phyloP scores from a whole-genome alignment of 2,888 invertebrate genomes.

The Microchrysa polita region DNA sequence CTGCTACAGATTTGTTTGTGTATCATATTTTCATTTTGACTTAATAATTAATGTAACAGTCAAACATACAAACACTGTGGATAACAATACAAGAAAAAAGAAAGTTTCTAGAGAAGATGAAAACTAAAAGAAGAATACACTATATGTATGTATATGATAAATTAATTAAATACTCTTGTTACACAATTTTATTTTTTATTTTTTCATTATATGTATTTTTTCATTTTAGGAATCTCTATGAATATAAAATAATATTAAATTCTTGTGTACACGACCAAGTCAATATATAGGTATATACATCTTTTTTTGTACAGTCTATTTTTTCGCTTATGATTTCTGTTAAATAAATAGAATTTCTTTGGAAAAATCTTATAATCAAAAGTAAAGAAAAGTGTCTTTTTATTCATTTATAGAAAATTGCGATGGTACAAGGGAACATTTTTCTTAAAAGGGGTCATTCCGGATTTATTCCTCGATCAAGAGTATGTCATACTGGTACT shows the following conservation, averaged over 20 bases:
- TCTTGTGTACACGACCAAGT: conserved; percentile 50
- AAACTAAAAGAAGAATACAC: too few relatives aligned
- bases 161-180: conserved; percentile 48
- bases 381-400: too few relatives aligned
- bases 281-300: conserved; percentile 48
- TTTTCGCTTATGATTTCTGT: conserved; percentile 46
- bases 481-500: too few relatives aligned
- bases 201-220: conserved; percentile 45
- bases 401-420: too few relatives aligned
- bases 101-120: conserved; percentile 1
- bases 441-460: too few relatives aligned
- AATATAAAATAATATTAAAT: conserved; percentile 41
- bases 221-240: conserved; percentile 48
- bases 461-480: too few relatives aligned
- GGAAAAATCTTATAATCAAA: conserved; percentile 27
- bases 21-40: conserved; percentile 18
- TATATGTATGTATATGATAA: conserved; percentile 25
- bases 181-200: conserved; percentile 38
- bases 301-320: conserved; percentile 49
- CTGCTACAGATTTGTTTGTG: conserved; percentile 4
- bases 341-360: conserved; percentile 39
- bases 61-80: background rate
- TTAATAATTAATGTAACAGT: background rate
- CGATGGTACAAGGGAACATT: too few relatives aligned
- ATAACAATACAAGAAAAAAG: conserved; percentile 21